Evolutionary conservation across 1,140 invertebrate genomes (phyloP), one percentile per base, ranked within the genome.

Genomic region (Drosophila leontia): DNA sequence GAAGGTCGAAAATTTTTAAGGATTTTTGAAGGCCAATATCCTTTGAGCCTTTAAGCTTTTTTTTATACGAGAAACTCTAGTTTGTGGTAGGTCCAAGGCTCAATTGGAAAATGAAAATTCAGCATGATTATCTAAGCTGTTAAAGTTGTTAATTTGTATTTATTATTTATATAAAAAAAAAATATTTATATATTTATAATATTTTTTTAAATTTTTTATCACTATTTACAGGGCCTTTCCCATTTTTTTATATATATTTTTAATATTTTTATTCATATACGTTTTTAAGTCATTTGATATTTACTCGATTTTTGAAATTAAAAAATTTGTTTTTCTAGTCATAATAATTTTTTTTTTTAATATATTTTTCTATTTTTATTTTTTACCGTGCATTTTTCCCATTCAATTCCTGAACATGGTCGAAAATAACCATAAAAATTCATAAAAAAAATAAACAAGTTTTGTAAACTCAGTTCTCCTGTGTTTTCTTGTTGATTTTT

Each of bases 1-100:
- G 23, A 48, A 48, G 62, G 44, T 67, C 42, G 19, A 50, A 65
- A 39, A 48, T 48, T 67, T 37, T 37, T 26, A 64, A 67, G 61
- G 9, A 48, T 67, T 29, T 67, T 12, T 45, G 11, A 47, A 9
- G 34, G 17, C 45, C 19, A 17, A 17, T 26, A 59, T 15, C 13
- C 53, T 9, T 23, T 42, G 41, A 60, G 32, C 35, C 29, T 59
- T n/a, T 19, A 32, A 42, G 53, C 29, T 26, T 15, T 13, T 11
- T 1, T 15, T 1, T 15, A n/a, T 12, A 12, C 12, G 23, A 59
- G 4, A 8, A 60, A 23, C 34, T 9, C 13, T 13, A 19, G 37
- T 37, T 55, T 55, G 12, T 23, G 34, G 34, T 13, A 23, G 26
- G 13, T 58, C 15, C 7, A 19, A 12, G 13, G 17, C 39, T 37